Percentiles rank a stretch among this genome's conserved stretches.
phyloP scores from a whole-genome alignment of 2,888 invertebrate species.

The Megastigmus dorsalis region DNA sequence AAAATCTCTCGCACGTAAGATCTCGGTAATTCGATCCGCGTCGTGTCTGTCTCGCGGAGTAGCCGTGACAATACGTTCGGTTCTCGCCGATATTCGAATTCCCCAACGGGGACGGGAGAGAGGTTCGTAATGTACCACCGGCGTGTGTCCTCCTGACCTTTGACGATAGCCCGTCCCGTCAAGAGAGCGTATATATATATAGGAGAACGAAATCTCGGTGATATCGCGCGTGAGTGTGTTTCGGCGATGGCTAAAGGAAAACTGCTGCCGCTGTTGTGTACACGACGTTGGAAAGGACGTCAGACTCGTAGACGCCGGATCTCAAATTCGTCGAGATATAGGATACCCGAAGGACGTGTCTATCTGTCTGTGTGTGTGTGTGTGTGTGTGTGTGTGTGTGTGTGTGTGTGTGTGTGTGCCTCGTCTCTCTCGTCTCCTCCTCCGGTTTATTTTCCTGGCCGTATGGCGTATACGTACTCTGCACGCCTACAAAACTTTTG shows the following conservation, averaged over 20 bases:
- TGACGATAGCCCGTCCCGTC: too few relatives aligned
- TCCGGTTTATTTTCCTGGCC: too few relatives aligned
- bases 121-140: too few relatives aligned
- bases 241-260: neutral
- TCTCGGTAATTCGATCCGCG: neutral
- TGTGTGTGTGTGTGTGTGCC: too few relatives aligned
- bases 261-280: neutral
- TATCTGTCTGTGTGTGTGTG: too few relatives aligned
- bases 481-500: too few relatives aligned
- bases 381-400: too few relatives aligned
- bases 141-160: constrained; percentile 23
- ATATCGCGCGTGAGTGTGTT: neutral
- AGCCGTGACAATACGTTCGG: constrained; percentile 5
- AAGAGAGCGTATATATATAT: neutral
- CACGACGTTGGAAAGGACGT: neutral
- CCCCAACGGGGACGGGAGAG: neutral
- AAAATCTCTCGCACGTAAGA: too few relatives aligned
- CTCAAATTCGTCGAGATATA: too few relatives aligned
- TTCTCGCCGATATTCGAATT: neutral
- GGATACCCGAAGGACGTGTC: constrained; percentile 10
- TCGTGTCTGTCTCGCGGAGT: too few relatives aligned
- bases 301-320: constrained; percentile 14
- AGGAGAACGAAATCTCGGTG: neutral
- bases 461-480: too few relatives aligned
- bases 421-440: too few relatives aligned